These are phyloP conservation scores for Trissolcus basalis DNA, from an alignment of 1,140 invertebrate species.

Conservation along the genomic window DNA sequence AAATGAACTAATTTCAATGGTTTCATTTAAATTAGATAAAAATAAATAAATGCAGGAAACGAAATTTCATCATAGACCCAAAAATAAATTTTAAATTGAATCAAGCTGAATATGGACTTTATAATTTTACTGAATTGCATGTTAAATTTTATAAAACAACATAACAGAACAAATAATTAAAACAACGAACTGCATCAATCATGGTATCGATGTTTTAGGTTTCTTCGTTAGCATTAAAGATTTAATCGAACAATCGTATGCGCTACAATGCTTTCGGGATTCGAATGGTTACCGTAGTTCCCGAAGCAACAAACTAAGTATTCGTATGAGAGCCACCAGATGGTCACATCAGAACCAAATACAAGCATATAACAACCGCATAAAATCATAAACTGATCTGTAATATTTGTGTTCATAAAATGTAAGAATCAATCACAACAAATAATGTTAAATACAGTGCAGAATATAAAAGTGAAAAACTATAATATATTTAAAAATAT, in stretches of 20 bases:
- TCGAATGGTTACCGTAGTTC: slow-evolving; percentile 55
- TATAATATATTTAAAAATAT: no score
- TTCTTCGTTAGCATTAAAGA: slow-evolving; percentile 57
- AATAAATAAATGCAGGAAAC: no score
- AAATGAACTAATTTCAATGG: no score
- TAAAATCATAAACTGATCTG: slow-evolving; percentile 58
- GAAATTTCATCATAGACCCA: no score
- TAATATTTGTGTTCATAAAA: slow-evolving; percentile 57
- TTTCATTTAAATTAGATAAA: no score
- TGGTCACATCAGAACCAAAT: slow-evolving; percentile 58
- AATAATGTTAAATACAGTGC: slow-evolving; percentile 53
- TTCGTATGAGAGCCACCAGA: slow-evolving; percentile 60
- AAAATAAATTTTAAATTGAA: no score
- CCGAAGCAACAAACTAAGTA: slow-evolving; percentile 55
- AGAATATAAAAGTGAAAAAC: no score
- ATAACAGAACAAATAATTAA: no score
- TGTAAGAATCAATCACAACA: slow-evolving; percentile 54
- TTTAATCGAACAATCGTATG: slow-evolving; percentile 62
- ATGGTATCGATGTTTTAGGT: slow-evolving; percentile 41
- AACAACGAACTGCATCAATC: no score
- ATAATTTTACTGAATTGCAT: no score
- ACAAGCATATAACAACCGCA: slow-evolving; percentile 60
- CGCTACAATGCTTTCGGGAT: slow-evolving; percentile 59
- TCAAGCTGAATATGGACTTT: no score
- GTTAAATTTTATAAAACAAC: slow-evolving; percentile 5